Percentiles rank a stretch among this genome's conserved stretches.
These are phyloP conservation scores for Aleiodes testaceus DNA, from an alignment of 2,888 invertebrate species.

Conservation along the genomic window DNA sequence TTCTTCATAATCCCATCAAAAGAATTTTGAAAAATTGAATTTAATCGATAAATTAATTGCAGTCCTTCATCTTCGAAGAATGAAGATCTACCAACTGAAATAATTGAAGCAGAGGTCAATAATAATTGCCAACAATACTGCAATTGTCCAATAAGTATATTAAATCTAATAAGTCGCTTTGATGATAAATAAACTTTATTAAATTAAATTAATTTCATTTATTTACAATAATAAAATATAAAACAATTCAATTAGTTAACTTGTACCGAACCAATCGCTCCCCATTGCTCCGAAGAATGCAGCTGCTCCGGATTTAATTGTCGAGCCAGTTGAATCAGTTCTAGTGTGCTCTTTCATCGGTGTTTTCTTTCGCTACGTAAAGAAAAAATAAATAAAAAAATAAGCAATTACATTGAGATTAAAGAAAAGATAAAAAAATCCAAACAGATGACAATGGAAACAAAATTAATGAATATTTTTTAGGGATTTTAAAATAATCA, in stretches of 20 bases:
- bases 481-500: too few relatives aligned
- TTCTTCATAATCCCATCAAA: slow-evolving; percentile 10
- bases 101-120: slow-evolving; percentile 75
- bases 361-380: slow-evolving; percentile 74
- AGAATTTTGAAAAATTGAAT: slow-evolving; percentile 41
- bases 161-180: slow-evolving; percentile 73
- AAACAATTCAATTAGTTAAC: slow-evolving; percentile 56
- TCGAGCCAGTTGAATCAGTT: slow-evolving; percentile 75
- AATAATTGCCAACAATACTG: slow-evolving; percentile 74
- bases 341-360: slow-evolving; percentile 68
- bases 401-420: neutral
- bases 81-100: slow-evolving; percentile 74
- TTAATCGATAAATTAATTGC: slow-evolving; percentile 54
- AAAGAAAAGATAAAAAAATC: slow-evolving; percentile 22
- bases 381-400: slow-evolving; percentile 22
- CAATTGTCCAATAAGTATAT: slow-evolving; percentile 74
- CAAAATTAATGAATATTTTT: too few relatives aligned
- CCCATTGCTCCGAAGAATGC: slow-evolving; percentile 89
- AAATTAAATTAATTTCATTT: slow-evolving; percentile 24
- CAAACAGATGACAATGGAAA: neutral
- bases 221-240: slow-evolving; percentile 45
- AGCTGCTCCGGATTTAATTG: slow-evolving; percentile 82
- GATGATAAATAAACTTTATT: slow-evolving; percentile 3
- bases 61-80: slow-evolving; percentile 77
- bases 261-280: slow-evolving; percentile 84